A percentile compares a stretch with the other conserved stretches of the same genome.
Evolutionary conservation across 2,888 invertebrate species (phyloP).

Genomic region (Slavum lentiscoides): DNA sequence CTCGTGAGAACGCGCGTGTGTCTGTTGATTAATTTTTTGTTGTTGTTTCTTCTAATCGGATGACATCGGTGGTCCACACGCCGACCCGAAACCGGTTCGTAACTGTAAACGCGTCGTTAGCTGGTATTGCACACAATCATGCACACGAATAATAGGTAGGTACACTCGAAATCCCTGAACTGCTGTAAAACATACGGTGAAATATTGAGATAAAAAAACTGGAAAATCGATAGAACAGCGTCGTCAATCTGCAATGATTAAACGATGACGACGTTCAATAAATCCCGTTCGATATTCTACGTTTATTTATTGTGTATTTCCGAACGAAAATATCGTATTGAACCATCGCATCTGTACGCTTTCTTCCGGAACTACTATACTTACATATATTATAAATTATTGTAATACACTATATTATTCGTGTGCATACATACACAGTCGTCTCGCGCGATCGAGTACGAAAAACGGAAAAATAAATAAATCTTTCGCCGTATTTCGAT

Average conservation of each 20-base stretch:
- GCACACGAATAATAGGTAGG: not conserved
- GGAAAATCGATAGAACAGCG: too few species aligned
- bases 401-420: too few species aligned
- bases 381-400: too few species aligned
- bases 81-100: not conserved
- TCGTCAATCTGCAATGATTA: too few species aligned
- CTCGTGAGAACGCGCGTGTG: not conserved
- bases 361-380: not conserved
- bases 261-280: not conserved
- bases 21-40: conserved; percentile 22
- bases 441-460: not conserved
- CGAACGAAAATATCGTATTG: not conserved
- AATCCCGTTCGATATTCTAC: not conserved
- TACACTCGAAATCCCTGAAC: not conserved
- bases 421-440: too few species aligned
- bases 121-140: too few species aligned
- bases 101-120: conserved; percentile 12
- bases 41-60: not conserved
- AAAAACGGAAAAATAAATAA: too few species aligned
- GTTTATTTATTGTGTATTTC: not conserved
- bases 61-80: not conserved
- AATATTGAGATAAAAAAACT: not conserved
- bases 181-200: not conserved
- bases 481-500: too few species aligned
- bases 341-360: not conserved